These are phyloP conservation scores for Orientallactaga bullata DNA, from an alignment of 2,113 vertebrate species.

Conservation along the genomic window DNA sequence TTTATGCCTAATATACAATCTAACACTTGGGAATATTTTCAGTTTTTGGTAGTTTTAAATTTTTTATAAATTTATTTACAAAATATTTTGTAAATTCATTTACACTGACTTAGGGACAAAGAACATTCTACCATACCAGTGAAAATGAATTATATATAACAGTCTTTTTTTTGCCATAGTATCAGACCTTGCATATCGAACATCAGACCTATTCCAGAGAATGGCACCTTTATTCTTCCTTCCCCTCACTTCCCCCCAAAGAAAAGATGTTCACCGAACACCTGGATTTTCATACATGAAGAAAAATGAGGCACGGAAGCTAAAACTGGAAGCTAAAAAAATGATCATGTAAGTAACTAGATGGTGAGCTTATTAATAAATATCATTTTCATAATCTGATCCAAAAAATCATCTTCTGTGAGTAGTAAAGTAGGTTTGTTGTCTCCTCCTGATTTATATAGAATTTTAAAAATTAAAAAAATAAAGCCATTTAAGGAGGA, in stretches of 20 bases:
- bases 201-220: constrained; percentile 68
- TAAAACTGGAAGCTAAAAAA: constrained; percentile 67
- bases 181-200: constrained; percentile 80
- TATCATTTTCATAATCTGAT: constrained; percentile 73
- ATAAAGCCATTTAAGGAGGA: constrained; percentile 75
- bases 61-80: constrained; percentile 61
- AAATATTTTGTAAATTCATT: neutral
- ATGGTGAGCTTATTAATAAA: constrained; percentile 68
- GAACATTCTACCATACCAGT: constrained; percentile 73
- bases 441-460: constrained; percentile 63
- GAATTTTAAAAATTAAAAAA: constrained; percentile 80
- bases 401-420: constrained; percentile 72
- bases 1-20: constrained; percentile 27
- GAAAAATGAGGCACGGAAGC: constrained; percentile 66
- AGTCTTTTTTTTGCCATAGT: constrained; percentile 77
- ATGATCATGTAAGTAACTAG: constrained; percentile 67
- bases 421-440: constrained; percentile 66
- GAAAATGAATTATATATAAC: constrained; percentile 77
- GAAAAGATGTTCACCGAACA: constrained; percentile 61
- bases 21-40: constrained; percentile 54
- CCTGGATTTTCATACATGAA: constrained; percentile 29
- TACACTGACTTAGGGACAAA: constrained; percentile 65
- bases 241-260: constrained; percentile 49
- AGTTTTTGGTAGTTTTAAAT: constrained; percentile 74
- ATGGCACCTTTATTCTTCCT: constrained; percentile 58